Evolutionary conservation across 1,140 invertebrate species (phyloP).

Genomic region (Luehdorfia chinensis): DNA sequence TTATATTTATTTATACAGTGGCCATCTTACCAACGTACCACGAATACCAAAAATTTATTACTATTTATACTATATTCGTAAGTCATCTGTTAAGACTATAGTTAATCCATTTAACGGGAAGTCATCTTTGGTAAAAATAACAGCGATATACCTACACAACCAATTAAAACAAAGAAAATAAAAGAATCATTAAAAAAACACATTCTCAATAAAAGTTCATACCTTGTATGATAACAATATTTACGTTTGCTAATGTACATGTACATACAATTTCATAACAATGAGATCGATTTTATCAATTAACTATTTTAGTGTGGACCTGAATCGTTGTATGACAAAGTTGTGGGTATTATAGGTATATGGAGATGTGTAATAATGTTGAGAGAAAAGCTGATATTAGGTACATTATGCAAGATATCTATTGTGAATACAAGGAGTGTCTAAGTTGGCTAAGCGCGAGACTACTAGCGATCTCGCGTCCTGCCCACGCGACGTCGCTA

Average conservation of each 20-base stretch:
- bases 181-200: constrained; percentile 37
- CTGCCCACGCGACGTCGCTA: constrained; percentile 60
- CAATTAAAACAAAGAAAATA: constrained; percentile 46
- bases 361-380: constrained; percentile 1
- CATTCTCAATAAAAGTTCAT: constrained; percentile 65
- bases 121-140: constrained; percentile 72
- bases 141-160: constrained; percentile 52
- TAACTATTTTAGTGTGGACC: constrained; percentile 47
- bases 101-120: constrained; percentile 50
- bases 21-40: constrained; percentile 58
- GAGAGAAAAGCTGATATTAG: constrained; percentile 15
- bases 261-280: constrained; percentile 69
- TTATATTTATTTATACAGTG: constrained; percentile 41
- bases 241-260: constrained; percentile 53
- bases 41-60: constrained; percentile 55
- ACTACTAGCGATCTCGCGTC: too few relatives aligned
- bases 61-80: constrained; percentile 45
- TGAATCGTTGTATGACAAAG: constrained; percentile 54
- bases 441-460: constrained; percentile 25
- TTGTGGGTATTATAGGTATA: constrained; percentile 14
- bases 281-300: constrained; percentile 71
- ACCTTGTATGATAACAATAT: constrained; percentile 76
- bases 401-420: constrained; percentile 16
- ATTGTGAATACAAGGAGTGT: constrained; percentile 18
- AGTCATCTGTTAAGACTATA: constrained; percentile 41